Evolutionary conservation across 2,888 invertebrate species (phyloP).

Genomic region (Rapana venosa): DNA sequence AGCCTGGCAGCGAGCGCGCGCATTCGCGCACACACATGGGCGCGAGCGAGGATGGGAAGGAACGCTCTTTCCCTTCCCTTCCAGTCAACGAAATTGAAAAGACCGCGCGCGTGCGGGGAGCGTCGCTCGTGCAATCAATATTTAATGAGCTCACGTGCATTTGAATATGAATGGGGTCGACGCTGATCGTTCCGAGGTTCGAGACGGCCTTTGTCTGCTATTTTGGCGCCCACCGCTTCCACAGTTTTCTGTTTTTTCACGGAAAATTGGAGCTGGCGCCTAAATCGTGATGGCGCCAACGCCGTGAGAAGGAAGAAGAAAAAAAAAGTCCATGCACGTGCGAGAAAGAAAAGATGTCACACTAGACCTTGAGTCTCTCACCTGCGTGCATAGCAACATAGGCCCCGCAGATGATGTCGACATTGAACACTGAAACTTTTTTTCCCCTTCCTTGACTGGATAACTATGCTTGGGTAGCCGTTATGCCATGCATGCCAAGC

Average conservation of each 20-base stretch:
- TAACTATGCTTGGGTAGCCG: too few species aligned
- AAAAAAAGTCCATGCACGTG: slow-evolving; percentile 7
- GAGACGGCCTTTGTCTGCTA: background rate
- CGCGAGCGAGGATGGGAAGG: background rate
- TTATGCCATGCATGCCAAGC: too few species aligned
- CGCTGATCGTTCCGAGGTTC: background rate
- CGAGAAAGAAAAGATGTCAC: background rate
- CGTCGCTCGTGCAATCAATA: slow-evolving; percentile 35
- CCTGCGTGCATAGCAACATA: background rate
- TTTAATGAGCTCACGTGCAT: slow-evolving; percentile 39
- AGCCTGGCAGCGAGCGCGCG: background rate
- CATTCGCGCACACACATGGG: background rate
- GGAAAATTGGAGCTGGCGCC: too few species aligned
- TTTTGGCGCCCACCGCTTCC: background rate
- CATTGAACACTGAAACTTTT: background rate
- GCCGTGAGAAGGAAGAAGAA: background rate
- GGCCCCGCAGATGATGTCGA: too few species aligned
- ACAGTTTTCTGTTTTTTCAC: too few species aligned
- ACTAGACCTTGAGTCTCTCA: background rate
- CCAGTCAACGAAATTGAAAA: slow-evolving; percentile 15
- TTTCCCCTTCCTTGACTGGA: background rate
- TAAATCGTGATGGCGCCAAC: too few species aligned
- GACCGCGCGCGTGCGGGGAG: slow-evolving; percentile 26
- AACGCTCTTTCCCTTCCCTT: background rate
- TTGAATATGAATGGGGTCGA: slow-evolving; percentile 27